Evolutionary conservation across 2,113 vertebrate genomes (phyloP), one percentile per base, ranked within the genome.

Genomic region (Morone saxatilis): DNA sequence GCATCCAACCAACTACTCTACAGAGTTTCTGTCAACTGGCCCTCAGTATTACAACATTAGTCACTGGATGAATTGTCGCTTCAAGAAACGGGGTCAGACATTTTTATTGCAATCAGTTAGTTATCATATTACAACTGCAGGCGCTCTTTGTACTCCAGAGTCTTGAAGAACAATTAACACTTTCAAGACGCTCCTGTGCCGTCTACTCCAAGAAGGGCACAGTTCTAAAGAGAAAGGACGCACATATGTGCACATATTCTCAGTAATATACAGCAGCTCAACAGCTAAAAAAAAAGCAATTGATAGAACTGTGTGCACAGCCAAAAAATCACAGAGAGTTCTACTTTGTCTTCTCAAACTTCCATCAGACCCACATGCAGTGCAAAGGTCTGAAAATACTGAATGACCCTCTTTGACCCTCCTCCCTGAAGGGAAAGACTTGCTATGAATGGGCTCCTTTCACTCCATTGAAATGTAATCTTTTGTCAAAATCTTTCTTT

Each of bases 341-440:
- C 41, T 13, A 22, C 60, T n/a, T 43, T 3, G 1, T 25, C 48
- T 43, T 13, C 60, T 20, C 73, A 54, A 63, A 76, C n/a, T 54
- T 56, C 25, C 50, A 13, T 9, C 63, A 43, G 11, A n/a, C 20
- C 31, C 9, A 0, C 70, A 25, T 6, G 1, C 19, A 50, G 78
- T 9, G 71, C 62, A 60, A 50, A 74, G 53, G 79, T 60, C 62
- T 51, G 63, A 45, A 75, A 81, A 61, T 31, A 76, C 43, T 40
- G 19, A 40, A 17, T 59, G 53, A 76, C 40, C 48, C 65, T 14
- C 38, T 76, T 20, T 47, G 72, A 82, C 79, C 71, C 47, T 25
- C 40, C 3, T 36, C 8, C 8, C 45, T 31, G 14, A n/a, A 36
- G 22, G 19, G 12, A 17, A 17, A 4, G 8, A 47, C 41, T 50